Evolutionary conservation across 2,113 vertebrate genomes (phyloP).

Genomic region (Chloropsis hardwickii): DNA sequence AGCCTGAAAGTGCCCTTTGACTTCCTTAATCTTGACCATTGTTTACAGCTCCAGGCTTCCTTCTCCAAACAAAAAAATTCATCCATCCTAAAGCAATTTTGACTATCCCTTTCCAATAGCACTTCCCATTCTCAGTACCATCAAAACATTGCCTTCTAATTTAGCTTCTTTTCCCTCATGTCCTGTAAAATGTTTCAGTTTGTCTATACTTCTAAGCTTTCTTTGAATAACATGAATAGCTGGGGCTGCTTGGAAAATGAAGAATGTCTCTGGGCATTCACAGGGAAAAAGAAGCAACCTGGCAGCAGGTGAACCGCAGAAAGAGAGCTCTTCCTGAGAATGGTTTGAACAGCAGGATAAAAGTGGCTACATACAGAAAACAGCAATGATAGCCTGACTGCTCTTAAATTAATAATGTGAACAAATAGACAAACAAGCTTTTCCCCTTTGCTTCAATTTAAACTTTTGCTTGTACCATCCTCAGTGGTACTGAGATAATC

Average conservation of each 20-base stretch:
- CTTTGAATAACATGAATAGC: neutral
- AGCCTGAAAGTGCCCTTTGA: neutral
- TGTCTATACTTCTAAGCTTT: neutral
- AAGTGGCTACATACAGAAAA: neutral
- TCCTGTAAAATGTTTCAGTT: neutral
- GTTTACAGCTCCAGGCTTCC: neutral
- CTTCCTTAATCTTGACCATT: neutral
- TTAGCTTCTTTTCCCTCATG: neutral
- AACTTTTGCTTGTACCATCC: neutral
- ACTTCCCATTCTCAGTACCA: neutral
- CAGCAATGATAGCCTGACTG: neutral
- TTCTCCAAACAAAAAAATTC: neutral
- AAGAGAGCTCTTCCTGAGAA: neutral
- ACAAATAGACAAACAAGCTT: neutral
- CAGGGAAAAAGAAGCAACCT: neutral
- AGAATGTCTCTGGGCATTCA: fast-evolving
- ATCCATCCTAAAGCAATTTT: neutral
- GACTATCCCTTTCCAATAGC: neutral
- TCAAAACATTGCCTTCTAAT: neutral
- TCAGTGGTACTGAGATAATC: neutral
- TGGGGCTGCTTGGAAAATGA: neutral
- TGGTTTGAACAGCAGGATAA: neutral
- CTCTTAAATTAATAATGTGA: neutral
- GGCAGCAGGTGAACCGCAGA: neutral
- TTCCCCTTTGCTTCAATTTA: neutral